Evolutionary conservation across 53 echinoderm and acorn worm species (phyloP), one percentile per base, ranked within the genome.

Genomic region (Holothuria leucospilota): DNA sequence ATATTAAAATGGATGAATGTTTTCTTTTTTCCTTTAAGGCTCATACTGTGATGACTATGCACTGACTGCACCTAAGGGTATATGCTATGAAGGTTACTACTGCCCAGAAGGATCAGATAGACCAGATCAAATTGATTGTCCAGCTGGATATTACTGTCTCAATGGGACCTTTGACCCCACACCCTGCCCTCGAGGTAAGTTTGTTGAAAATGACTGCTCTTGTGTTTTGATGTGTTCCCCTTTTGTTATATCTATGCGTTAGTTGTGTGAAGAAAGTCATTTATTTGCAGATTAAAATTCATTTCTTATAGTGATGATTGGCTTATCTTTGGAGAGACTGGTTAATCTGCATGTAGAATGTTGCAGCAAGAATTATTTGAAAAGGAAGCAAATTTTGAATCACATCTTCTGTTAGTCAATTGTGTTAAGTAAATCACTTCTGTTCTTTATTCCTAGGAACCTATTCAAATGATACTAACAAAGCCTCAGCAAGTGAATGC

Each of bases 141-240:
- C 98, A 39, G 90, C 71, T 6, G 98, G 98, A 4, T 86, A 95
- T 62, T 97, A 88, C 95, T 97, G 98, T 61, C 74, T 85, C 86
- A 97, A 97, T 77, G 98, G 93, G 13, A 97, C 98, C 24, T 97
- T 97, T 95, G 98, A 97, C 82, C 98, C 98, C 16, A 84, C 90
- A 18, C 92, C 95, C 39, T 97, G 98, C 67, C 98, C 98, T 38
- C 68, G 70, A 74, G 96, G 96, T 96, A 81, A 38, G 85, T 39
- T 42, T n/a, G 14, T 8, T 65, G 9, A 4, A 49, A 9, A 49
- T 49, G 9, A 49, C 13, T 11, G 49, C 4, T 13, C 6, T 49
- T 49, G 49, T 49, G 49, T 49, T 49, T 9, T 56, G 56, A 46
- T 56, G 18, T 56, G 56, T 18, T 18, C 3, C 3, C 18, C 18